These are phyloP conservation scores for Eupristina koningsbergeri DNA, from an alignment of 1,140 invertebrate species.

Conservation along the genomic window DNA sequence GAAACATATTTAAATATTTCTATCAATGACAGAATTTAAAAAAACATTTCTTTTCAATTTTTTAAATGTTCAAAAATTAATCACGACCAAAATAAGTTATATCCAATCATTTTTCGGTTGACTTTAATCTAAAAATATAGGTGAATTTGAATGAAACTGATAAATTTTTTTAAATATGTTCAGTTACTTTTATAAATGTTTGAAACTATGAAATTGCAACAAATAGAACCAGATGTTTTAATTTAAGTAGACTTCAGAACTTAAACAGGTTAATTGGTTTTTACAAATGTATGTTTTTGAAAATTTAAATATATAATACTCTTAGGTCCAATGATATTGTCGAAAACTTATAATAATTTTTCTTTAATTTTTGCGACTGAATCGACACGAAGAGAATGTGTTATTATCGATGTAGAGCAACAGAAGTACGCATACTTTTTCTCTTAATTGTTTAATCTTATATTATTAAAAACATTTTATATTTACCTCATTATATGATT, in stretches of 20 bases:
- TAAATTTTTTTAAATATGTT: neutral
- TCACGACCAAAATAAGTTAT: neutral
- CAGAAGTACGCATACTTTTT: slow-evolving; percentile 42
- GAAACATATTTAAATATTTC: neutral
- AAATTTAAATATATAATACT: slow-evolving; percentile 19
- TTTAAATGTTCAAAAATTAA: too few relatives aligned
- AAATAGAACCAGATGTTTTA: neutral
- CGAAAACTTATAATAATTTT: slow-evolving; percentile 2
- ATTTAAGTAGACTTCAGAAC: neutral
- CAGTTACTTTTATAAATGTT: neutral
- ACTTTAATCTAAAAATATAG: neutral
- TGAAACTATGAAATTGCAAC: neutral
- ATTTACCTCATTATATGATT: slow-evolving; percentile 8
- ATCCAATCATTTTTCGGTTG: neutral
- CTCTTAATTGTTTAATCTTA: neutral
- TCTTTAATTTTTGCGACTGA: slow-evolving; percentile 11
- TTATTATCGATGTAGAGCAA: slow-evolving; percentile 46
- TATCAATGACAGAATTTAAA: neutral
- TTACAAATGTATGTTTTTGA: neutral
- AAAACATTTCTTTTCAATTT: neutral
- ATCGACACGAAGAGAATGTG: slow-evolving; percentile 41
- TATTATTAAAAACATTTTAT: slow-evolving; percentile 9
- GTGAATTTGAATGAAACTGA: neutral
- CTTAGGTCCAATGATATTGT: slow-evolving; percentile 30
- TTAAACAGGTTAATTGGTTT: neutral